These are phyloP conservation scores for Aldrovandia affinis DNA, from an alignment of 2,797 vertebrate species.

Conservation along the genomic window DNA sequence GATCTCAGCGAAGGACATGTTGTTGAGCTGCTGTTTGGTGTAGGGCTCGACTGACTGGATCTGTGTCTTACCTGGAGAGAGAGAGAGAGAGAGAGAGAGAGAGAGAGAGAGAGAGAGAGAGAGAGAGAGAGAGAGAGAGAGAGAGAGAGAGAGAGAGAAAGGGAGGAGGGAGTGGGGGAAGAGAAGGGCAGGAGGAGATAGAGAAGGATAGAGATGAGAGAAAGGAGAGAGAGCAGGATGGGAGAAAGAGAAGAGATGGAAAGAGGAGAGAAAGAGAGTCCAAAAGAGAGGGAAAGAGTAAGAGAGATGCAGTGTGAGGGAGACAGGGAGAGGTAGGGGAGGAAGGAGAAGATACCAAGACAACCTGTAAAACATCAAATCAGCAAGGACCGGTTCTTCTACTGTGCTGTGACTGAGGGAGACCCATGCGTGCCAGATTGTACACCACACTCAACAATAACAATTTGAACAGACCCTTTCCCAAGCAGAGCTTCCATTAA, in stretches of 20 bases:
- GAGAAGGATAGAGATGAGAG: background rate
- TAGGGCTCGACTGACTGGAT: conserved; percentile 99
- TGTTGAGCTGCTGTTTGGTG: conserved; percentile 98
- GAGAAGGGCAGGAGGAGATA: conserved; percentile 1
- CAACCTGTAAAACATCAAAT: too few species aligned
- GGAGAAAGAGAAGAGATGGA: background rate
- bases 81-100: background rate
- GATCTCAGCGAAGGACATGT: conserved; percentile 98
- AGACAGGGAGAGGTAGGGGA: background rate
- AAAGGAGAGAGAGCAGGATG: background rate
- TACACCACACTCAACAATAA: background rate
- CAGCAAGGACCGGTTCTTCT: background rate
- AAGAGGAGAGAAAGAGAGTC: background rate
- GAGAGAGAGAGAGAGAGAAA: too few species aligned
- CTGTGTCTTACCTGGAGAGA: conserved; percentile 69
- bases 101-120: background rate
- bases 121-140: background rate
- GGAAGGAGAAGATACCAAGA: background rate
- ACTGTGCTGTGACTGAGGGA: background rate
- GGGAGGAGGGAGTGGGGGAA: background rate
- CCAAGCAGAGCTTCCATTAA: background rate
- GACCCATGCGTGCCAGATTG: background rate
- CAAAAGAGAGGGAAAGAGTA: background rate
- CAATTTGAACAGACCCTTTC: background rate
- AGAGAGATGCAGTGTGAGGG: background rate